Evolutionary conservation across 2,888 invertebrate genomes (phyloP).

Genomic region (Trachelus troglodyta): DNA sequence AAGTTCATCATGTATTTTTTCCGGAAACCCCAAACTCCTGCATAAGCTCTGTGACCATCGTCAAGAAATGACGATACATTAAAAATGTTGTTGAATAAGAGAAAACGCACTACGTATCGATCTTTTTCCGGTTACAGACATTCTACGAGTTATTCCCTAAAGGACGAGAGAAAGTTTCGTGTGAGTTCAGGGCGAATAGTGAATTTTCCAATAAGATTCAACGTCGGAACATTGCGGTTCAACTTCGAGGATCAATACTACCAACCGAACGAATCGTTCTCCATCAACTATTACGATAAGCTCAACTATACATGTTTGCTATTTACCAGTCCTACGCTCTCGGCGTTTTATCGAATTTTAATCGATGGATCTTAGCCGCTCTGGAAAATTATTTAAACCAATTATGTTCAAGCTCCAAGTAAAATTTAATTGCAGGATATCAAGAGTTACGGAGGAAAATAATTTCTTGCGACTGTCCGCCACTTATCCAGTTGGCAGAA

Average conservation of each 20-base stretch:
- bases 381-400: slow-evolving; percentile 57
- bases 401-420: slow-evolving; percentile 36
- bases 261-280: neutral
- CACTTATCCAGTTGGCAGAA: neutral
- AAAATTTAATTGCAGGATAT: slow-evolving; percentile 20
- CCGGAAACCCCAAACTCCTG: neutral
- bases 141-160: neutral
- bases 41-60: neutral
- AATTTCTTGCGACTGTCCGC: neutral
- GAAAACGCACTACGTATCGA: neutral
- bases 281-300: neutral
- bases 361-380: slow-evolving; percentile 61
- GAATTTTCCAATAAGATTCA: neutral
- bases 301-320: slow-evolving; percentile 21
- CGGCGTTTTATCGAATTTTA: slow-evolving; percentile 53
- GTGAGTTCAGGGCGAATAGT: neutral
- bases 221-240: neutral
- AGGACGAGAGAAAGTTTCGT: neutral
- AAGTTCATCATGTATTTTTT: neutral
- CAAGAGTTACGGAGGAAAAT: slow-evolving; percentile 25
- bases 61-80: neutral
- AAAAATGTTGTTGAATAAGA: neutral
- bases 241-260: neutral
- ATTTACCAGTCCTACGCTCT: slow-evolving; percentile 50
- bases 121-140: neutral